Percentiles rank a stretch among this genome's conserved stretches.
Conservation (phyloP, 2,888 invertebrate genomes). For the Plebejus melissa region DNA sequence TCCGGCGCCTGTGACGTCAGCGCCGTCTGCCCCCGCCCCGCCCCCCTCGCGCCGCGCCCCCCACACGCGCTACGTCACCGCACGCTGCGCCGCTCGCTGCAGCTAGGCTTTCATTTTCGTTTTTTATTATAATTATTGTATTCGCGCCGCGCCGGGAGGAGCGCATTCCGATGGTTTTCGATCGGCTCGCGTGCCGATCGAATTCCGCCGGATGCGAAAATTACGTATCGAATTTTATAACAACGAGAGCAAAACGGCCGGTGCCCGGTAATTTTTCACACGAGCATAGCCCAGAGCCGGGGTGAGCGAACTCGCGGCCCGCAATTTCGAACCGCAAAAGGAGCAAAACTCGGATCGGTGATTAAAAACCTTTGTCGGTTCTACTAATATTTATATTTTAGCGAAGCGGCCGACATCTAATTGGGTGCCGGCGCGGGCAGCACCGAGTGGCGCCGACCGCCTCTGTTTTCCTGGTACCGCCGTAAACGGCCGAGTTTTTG, state of each 20-base stretch:
- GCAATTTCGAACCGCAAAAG: constrained; percentile 79
- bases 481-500: constrained; percentile 68
- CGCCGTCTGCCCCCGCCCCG: constrained; percentile 69
- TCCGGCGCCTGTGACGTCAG: constrained; percentile 78
- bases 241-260: constrained; percentile 70
- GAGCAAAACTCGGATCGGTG: constrained; percentile 75
- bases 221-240: constrained; percentile 69
- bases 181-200: constrained; percentile 36
- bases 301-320: constrained; percentile 76
- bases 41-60: constrained; percentile 53
- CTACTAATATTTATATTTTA: constrained; percentile 80
- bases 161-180: neutral
- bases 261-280: constrained; percentile 74
- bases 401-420: constrained; percentile 76
- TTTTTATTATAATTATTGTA: constrained; percentile 54
- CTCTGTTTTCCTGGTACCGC: constrained; percentile 74
- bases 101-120: constrained; percentile 62
- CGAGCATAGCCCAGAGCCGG: constrained; percentile 74
- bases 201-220: constrained; percentile 65
- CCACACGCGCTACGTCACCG: constrained; percentile 69
- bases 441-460: constrained; percentile 67
- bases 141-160: constrained; percentile 30
- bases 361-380: constrained; percentile 80
- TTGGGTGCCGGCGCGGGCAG: constrained; percentile 62
- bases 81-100: constrained; percentile 42